Conservation (phyloP, 2,888 invertebrate species). For the Xanthorhoe spadicearia region DNA sequence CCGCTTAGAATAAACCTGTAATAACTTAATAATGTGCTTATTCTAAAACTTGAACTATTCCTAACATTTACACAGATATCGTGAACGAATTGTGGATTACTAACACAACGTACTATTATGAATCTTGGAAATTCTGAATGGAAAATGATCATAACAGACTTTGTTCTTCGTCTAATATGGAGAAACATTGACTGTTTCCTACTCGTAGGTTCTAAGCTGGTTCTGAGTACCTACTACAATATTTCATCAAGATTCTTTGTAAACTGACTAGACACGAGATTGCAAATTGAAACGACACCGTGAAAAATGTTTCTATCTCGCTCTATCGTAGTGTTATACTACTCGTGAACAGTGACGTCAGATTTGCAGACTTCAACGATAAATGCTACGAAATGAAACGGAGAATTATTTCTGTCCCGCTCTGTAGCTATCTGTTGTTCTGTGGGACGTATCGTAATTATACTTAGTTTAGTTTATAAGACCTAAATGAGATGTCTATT, state of each 20-base stretch:
- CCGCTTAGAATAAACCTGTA: conserved; percentile 17
- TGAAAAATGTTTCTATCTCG: not conserved
- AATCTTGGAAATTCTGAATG: not conserved
- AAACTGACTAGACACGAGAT: not conserved
- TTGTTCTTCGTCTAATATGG: too few species aligned
- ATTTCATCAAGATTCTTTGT: not conserved
- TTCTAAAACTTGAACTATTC: conserved; percentile 13
- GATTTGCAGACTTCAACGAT: too few species aligned
- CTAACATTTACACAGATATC: conserved; percentile 19
- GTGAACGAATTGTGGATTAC: not conserved
- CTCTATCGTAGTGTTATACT: not conserved
- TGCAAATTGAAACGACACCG: not conserved
- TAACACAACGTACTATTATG: not conserved
- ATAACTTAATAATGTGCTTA: conserved; percentile 16
- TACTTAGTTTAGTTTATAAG: too few species aligned
- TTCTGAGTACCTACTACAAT: too few species aligned
- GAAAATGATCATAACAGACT: too few species aligned
- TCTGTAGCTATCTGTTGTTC: too few species aligned
- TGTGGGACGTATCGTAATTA: too few species aligned
- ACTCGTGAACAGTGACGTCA: not conserved
- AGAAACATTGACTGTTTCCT: too few species aligned
- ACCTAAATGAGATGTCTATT: too few species aligned
- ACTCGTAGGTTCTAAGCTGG: too few species aligned
- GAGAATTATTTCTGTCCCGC: too few species aligned
- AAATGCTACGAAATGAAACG: too few species aligned